Conservation (phyloP, 2,888 invertebrate genomes). For the Cotesia congregata region DNA sequence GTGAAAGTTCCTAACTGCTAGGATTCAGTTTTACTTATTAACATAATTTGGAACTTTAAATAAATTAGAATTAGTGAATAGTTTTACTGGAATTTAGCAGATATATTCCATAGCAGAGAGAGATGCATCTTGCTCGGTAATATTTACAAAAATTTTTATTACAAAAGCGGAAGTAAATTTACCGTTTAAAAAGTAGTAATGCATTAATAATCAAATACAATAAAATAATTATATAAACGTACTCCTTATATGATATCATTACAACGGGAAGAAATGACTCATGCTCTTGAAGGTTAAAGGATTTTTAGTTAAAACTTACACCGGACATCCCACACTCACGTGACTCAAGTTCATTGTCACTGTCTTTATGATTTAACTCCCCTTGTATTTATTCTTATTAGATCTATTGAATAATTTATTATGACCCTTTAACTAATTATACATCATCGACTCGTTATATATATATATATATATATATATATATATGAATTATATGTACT, state of each 20-base stretch:
- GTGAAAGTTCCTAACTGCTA: conserved; percentile 22
- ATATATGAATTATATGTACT: background rate
- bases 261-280: conserved; percentile 16
- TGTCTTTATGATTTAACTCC: background rate
- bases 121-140: background rate
- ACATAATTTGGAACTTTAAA: conserved; percentile 14
- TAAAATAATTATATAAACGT: background rate
- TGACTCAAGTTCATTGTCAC: conserved; percentile 21
- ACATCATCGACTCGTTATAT: background rate
- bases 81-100: background rate
- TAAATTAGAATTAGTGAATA: conserved; percentile 17
- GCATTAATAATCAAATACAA: background rate
- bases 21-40: conserved; percentile 15
- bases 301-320: background rate
- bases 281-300: conserved; percentile 4
- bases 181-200: background rate
- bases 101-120: background rate
- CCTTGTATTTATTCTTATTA: background rate
- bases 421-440: background rate
- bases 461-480: too few relatives aligned
- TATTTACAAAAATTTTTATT: conserved; percentile 1
- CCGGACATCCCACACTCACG: conserved; percentile 24
- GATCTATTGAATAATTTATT: background rate
- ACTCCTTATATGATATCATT: conserved; percentile 10
- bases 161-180: background rate